Conservation (phyloP, 1,140 invertebrate species). For the Drosophila kanapiae region DNA sequence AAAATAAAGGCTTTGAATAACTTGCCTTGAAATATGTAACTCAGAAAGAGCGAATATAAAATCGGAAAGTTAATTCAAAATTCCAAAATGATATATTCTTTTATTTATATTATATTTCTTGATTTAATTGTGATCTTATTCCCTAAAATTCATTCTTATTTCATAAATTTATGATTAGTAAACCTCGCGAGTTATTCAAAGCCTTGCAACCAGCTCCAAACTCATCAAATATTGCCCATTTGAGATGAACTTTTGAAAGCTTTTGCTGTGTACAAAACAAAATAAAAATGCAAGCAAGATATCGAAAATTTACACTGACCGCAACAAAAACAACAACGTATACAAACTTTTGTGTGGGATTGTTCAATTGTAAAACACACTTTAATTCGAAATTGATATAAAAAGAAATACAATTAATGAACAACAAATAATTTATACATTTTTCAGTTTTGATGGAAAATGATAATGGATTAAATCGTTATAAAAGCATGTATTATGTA, state of each 20-base stretch:
- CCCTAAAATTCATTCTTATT: neutral
- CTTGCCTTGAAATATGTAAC: constrained; percentile 8
- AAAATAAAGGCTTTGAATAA: constrained; percentile 19
- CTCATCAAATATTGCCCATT: constrained; percentile 23
- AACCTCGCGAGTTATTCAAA: constrained; percentile 27
- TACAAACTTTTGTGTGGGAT: constrained; percentile 31
- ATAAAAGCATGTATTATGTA: constrained; percentile 53
- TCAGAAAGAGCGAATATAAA: neutral
- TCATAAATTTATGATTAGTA: neutral
- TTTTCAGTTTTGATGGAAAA: constrained; percentile 15
- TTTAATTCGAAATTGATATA: constrained; percentile 34
- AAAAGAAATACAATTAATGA: constrained; percentile 25
- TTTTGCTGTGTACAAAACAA: constrained; percentile 41
- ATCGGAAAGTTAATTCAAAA: neutral
- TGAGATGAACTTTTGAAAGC: constrained; percentile 49
- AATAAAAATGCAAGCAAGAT: constrained; percentile 32
- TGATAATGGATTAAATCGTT: constrained; percentile 40
- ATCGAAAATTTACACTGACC: constrained; percentile 47
- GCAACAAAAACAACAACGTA: constrained; percentile 15
- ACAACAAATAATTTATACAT: constrained; percentile 28
- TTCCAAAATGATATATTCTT: neutral
- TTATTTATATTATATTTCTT: neutral
- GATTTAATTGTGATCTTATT: constrained; percentile 11
- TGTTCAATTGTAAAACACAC: constrained; percentile 21
- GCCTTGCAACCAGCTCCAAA: constrained; percentile 11